Evolutionary conservation across 2,888 invertebrate species (phyloP).

Genomic region (Drosophila hamatofila): DNA sequence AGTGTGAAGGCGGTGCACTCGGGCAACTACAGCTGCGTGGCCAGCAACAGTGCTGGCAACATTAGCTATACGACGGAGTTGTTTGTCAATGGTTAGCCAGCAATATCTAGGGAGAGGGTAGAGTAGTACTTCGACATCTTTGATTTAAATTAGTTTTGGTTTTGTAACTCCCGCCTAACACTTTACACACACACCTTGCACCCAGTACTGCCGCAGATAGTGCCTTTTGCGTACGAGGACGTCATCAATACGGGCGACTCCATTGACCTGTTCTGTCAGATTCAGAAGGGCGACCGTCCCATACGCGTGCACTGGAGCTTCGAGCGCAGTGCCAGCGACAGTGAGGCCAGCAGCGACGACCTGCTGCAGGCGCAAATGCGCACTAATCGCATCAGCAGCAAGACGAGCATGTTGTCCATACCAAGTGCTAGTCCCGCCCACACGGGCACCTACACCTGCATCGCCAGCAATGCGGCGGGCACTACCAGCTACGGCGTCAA

Average conservation of each 20-base stretch:
- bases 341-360: conserved; percentile 48
- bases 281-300: conserved; percentile 90
- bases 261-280: conserved; percentile 89
- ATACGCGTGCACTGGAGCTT: conserved; percentile 89
- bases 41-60: conserved; percentile 88
- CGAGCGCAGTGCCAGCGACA: conserved; percentile 75
- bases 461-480: conserved; percentile 91
- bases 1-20: conserved; percentile 89
- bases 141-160: conserved; percentile 38
- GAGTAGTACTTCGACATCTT: conserved; percentile 49
- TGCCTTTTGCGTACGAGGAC: conserved; percentile 91
- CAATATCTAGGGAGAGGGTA: background rate
- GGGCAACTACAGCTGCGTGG: conserved; percentile 90
- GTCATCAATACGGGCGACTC: conserved; percentile 90
- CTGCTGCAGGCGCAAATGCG: conserved; percentile 85
- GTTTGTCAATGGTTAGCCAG: conserved; percentile 88
- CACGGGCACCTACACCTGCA: conserved; percentile 91
- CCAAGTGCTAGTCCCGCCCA: conserved; percentile 88
- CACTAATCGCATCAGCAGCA: conserved; percentile 87
- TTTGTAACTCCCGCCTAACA: conserved; percentile 11
- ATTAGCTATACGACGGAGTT: conserved; percentile 88
- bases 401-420: conserved; percentile 88
- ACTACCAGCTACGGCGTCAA: conserved; percentile 86
- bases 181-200: conserved; percentile 19
- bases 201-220: conserved; percentile 91